Evolutionary conservation across 2,888 invertebrate species (phyloP), one percentile per base, ranked within the genome.

Genomic region (Apotomis turbidana): DNA sequence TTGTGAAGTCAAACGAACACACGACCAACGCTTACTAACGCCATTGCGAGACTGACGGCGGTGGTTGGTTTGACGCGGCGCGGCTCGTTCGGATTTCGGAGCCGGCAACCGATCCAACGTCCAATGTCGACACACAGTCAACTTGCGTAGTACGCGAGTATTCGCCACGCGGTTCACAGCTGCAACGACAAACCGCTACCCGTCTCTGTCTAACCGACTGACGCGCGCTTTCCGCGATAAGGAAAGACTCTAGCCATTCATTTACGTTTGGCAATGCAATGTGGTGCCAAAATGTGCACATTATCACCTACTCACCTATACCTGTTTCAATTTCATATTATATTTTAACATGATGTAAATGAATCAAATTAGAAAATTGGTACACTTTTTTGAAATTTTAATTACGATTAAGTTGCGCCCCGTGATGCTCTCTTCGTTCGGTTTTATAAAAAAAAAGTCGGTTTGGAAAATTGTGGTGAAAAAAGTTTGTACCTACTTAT

Each of bases 61-160:
- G 59, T 64, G 54, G 58, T 60, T 54, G 73, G 73, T 73, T 74
- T 71, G 74, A 73, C 74, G 63, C 67, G 63, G 3, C 41, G 41
- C 41, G 78, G 78, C 84, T 83, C 84, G 86, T 85, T 87, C 82
- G 83, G 83, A 85, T 86, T 88, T 86, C 91, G 89, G 90, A 86
- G 85, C 87, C 90, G 88, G 89, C 90, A 87, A 87, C 87, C 89
- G 90, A 91, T 83, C 90, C 91, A 92, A 93, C 90, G 92, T 92
- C 92, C 93, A 93, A 93, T 93, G 93, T 93, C 93, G 93, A 93
- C 92, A 93, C 92, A 92, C 90, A 87, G 89, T 87, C 91, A 89
- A 86, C 91, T 93, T 93, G 92, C 91, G 93, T 93, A 93, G 90
- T 92, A 93, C 92, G 89, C 89, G 86, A 87, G 83, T 83, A 87